Evolutionary conservation across 2,888 invertebrate genomes (phyloP).

Genomic region (Disparrhopalites patrizii): DNA sequence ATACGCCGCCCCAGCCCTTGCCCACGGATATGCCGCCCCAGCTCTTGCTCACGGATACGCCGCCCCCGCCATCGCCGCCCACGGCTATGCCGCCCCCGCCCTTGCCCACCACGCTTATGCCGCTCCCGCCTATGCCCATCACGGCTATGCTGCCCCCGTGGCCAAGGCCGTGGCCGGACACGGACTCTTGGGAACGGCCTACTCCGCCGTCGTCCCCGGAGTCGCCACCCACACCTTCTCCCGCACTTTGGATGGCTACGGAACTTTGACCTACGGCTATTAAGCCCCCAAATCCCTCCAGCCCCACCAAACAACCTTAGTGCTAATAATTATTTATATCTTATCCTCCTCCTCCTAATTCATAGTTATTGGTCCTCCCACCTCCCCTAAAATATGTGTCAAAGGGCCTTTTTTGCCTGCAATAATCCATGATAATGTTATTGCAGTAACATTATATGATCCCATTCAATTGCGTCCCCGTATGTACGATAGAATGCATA

Average conservation of each 20-base stretch:
- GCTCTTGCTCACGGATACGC: constrained; percentile 33
- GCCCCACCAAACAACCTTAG: background rate
- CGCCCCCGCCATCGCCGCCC: constrained; percentile 34
- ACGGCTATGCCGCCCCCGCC: constrained; percentile 22
- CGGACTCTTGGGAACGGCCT: constrained; percentile 26
- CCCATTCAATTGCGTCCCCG: too few species aligned
- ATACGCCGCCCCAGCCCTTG: constrained; percentile 34
- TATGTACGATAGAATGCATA: too few species aligned
- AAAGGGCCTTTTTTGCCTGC: too few species aligned
- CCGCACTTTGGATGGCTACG: constrained; percentile 27
- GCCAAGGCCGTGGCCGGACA: constrained; percentile 31
- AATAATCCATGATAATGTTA: too few species aligned
- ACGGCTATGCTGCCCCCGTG: constrained; percentile 31
- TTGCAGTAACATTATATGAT: too few species aligned
- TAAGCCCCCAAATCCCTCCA: constrained; percentile 26
- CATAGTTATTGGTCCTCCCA: background rate
- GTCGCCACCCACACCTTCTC: constrained; percentile 38
- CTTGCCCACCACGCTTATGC: constrained; percentile 31
- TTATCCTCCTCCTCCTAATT: background rate
- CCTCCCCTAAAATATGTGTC: background rate
- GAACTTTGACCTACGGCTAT: constrained; percentile 40
- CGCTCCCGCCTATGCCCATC: constrained; percentile 29
- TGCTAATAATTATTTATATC: background rate
- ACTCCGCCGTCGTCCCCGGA: constrained; percentile 33
- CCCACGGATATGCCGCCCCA: constrained; percentile 24